Evolutionary conservation across 2,113 vertebrate genomes (phyloP), one percentile per base, ranked within the genome.

Genomic region (Apistogramma diplotaenia): DNA sequence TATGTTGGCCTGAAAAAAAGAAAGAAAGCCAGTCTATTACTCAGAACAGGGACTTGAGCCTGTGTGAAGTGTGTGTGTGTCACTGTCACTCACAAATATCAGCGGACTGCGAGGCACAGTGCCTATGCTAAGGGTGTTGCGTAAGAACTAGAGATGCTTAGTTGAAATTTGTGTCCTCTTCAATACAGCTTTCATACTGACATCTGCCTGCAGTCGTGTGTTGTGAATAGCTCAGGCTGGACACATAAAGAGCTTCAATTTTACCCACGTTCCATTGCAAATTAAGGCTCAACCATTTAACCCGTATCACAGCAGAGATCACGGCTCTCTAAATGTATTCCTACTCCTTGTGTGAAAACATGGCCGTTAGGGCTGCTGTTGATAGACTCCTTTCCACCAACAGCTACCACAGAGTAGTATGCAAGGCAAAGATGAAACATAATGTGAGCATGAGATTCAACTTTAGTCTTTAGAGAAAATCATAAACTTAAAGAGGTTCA

Each of bases 161-260:
- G 87, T 55, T 74, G 60, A 91, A 85, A 90, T 86, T 70, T 85
- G 89, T 78, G 53, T 89, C 81, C 82, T 89, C 84, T 90, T 87
- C 81, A 88, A 33, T 10, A 18, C 1, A 57, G 60, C 74, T 58
- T 80, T 75, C 55, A 58, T 49, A 15, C 51, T 74, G 75, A 85
- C 85, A 87, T 89, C 84, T 89, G 83, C 85, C 75, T 46, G 25
- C 59, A 59, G 55, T 58, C 29, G 43, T 74, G 35, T 7, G 9
- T 12, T 57, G 61, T 33, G 76, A 58, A 79, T 65, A 82, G 79
- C 85, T 80, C 29, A 61, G 77, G 78, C 60, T 77, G 75, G 33
- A 73, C 78, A 74, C 21, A 13, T 37, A 27, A 37, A 61, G 54
- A 77, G 25, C 4, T 37, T 51, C 15, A 51, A 43, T 61, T 8